Conservation (phyloP, 53 echinoderm and acorn worm species). For the Stichopus horrens region DNA sequence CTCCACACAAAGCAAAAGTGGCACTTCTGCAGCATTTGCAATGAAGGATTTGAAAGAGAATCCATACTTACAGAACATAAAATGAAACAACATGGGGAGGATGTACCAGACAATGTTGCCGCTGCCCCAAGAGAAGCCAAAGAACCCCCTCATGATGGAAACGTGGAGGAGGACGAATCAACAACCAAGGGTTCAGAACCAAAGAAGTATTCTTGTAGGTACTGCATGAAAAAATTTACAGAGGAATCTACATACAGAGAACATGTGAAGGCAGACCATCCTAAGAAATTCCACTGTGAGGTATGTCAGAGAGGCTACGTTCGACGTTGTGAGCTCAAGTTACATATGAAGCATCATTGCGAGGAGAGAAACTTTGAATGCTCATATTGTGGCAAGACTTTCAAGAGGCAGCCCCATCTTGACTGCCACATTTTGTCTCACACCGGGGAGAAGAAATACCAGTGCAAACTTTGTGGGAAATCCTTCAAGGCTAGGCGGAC, state of each 20-base stretch:
- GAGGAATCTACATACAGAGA: conserved; percentile 1
- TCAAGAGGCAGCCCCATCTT: conserved; percentile 45
- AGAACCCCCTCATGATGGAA: background rate
- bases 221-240: conserved; percentile 13
- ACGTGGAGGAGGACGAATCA: background rate
- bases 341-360: conserved; percentile 25
- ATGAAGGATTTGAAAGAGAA: conserved; percentile 21
- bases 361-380: conserved; percentile 37
- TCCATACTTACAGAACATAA: conserved; percentile 10
- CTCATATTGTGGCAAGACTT: conserved; percentile 27
- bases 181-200: background rate
- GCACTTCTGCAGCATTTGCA: conserved; percentile 42
- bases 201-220: conserved; percentile 23
- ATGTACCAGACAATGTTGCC: background rate
- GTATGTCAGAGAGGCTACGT: conserved; percentile 27
- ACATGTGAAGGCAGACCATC: conserved; percentile 34
- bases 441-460: conserved; percentile 35
- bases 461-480: conserved; percentile 34
- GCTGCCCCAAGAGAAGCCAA: background rate
- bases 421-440: conserved; percentile 40
- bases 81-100: background rate
- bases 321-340: conserved; percentile 42
- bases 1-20: conserved; percentile 37
- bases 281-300: conserved; percentile 21
- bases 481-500: conserved; percentile 42